Conservation (phyloP, 1,140 invertebrate genomes). For the Eumeta japonica region DNA sequence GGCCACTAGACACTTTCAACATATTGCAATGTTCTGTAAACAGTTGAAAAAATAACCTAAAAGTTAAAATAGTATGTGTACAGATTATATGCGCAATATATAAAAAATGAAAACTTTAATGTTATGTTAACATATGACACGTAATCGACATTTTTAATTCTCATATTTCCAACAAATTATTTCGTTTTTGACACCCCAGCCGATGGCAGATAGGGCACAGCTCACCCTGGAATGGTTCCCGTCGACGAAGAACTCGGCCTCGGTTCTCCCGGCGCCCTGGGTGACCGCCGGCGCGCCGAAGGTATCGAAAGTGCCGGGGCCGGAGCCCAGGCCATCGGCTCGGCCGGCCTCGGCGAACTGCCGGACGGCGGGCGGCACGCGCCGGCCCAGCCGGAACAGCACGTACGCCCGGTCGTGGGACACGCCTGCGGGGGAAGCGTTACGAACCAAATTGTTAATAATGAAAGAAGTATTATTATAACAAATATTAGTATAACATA, state of each 20-base stretch:
- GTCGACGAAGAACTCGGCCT: conserved; percentile 85
- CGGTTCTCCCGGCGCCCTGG: conserved; percentile 74
- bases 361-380: conserved; percentile 71
- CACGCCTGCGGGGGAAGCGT: conserved; percentile 80
- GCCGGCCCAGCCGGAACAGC: conserved; percentile 76
- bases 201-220: conserved; percentile 6
- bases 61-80: neutral
- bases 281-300: conserved; percentile 77
- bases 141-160: conserved; percentile 19
- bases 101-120: too few relatives aligned
- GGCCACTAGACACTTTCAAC: too few relatives aligned
- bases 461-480: too few relatives aligned
- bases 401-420: conserved; percentile 79
- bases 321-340: conserved; percentile 33
- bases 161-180: conserved; percentile 16
- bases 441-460: too few relatives aligned
- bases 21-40: too few relatives aligned
- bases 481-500: too few relatives aligned
- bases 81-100: neutral
- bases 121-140: conserved; percentile 3
- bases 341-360: conserved; percentile 73
- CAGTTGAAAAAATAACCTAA: too few relatives aligned
- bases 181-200: conserved; percentile 10
- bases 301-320: conserved; percentile 69
- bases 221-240: conserved; percentile 81